These are phyloP conservation scores for Castor canadensis DNA, from an alignment of 2,113 vertebrate genomes.

Conservation along the genomic window DNA sequence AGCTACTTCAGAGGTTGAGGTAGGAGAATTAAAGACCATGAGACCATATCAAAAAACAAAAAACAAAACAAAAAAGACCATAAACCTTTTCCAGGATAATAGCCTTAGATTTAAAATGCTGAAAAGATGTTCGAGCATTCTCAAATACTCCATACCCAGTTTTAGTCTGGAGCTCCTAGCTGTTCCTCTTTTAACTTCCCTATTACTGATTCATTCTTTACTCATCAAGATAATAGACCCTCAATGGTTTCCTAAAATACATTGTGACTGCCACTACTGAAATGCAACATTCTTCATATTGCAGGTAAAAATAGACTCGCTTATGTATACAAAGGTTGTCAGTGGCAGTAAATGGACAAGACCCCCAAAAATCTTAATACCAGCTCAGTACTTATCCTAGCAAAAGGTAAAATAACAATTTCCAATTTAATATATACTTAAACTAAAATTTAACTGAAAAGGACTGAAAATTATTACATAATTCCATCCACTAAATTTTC, in stretches of 20 bases:
- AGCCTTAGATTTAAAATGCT: not conserved
- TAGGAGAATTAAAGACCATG: too few relatives aligned
- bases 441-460: not conserved
- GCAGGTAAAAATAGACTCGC: not conserved
- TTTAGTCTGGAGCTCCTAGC: not conserved
- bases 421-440: not conserved
- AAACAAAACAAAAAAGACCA: not conserved
- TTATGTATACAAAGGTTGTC: not conserved
- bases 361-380: not conserved
- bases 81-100: not conserved
- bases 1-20: too few relatives aligned
- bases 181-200: not conserved
- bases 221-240: not conserved
- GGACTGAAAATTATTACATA: constrained; percentile 22
- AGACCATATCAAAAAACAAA: not conserved
- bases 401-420: not conserved
- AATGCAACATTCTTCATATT: not conserved
- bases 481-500: not conserved
- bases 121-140: not conserved
- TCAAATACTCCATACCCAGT: too few relatives aligned
- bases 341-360: not conserved
- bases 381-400: not conserved
- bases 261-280: not conserved
- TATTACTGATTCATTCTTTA: not conserved
- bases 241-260: not conserved